Base-by-base conservation (phyloP, 2,113 vertebrate genomes). In the Hoplias malabaricus region DNA sequence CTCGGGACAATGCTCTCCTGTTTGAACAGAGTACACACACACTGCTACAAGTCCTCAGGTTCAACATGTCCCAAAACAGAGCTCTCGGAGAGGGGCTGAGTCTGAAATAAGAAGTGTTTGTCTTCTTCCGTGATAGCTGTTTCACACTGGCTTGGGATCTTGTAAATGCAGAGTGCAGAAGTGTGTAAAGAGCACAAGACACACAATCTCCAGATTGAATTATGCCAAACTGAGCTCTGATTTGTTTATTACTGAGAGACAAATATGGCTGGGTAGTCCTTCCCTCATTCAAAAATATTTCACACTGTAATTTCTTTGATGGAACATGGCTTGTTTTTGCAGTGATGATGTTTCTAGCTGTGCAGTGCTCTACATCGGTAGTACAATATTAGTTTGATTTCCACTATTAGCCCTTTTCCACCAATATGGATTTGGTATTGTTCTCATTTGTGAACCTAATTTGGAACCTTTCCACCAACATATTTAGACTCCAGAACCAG, bases 1-100 rank as follows among this genome's bases (percentile, higher is more conserved):
- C 89, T 80, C 75, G 83, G 88, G 90, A 90, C 84, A 88, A 40
- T 79, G 86, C 82, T 71, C 8, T 86, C 84, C 87, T 89, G 88
- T 92, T 90, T 90, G 88, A 93, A 89, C 87, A 88, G 81, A 83
- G 83, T 90, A 90, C 88, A 87, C 87, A 87, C 87, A 89, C 82
- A 74, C 80, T 76, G 38, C 50, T 87, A 85, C 85, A 84, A 89
- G 86, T 85, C 57, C 76, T 57, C 43, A 69, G 66, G 76, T 89
- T 87, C 80, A 61, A 73, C 62, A 82, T 86, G 63, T 82, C 90
- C 89, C 75, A 62, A 42, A 90, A 87, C 79, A 46, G 78, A 82
- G 75, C 68, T 82, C 84, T 90, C 84, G 79, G 31, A 10, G 69
- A 56, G 66, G 48, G 38, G 2, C 53, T 82, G 61, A 78, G 33